Conservation (phyloP, 2,888 invertebrate genomes). For the Pandemis corylana region DNA sequence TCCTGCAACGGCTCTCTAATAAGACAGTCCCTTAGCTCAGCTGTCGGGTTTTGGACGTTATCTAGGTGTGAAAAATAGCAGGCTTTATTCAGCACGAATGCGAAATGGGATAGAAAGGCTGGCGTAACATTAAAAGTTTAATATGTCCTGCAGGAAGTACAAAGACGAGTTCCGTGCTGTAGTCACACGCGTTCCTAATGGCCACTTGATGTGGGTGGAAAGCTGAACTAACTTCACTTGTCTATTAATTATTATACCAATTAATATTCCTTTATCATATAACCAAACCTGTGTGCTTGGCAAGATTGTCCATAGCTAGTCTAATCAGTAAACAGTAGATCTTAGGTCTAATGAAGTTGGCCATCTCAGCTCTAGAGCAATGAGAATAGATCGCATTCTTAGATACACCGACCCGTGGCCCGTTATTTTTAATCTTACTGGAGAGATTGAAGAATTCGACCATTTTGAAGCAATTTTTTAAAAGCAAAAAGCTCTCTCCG, state of each 20-base stretch:
- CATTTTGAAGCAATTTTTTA: too few relatives aligned
- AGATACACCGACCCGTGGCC: too few relatives aligned
- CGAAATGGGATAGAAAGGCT: constrained; percentile 38
- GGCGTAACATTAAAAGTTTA: constrained; percentile 21
- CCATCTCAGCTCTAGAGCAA: too few relatives aligned
- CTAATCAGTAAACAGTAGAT: too few relatives aligned
- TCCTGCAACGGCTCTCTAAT: constrained; percentile 73
- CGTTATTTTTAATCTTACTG: too few relatives aligned
- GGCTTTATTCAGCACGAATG: constrained; percentile 66
- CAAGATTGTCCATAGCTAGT: too few relatives aligned
- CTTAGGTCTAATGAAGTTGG: too few relatives aligned
- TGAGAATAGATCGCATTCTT: too few relatives aligned
- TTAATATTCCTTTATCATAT: neutral
- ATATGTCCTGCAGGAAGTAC: constrained; percentile 2
- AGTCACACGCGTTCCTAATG: neutral
- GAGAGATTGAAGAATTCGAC: too few relatives aligned
- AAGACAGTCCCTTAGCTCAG: constrained; percentile 75
- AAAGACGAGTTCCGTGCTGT: neutral
- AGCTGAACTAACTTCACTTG: neutral
- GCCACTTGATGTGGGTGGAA: neutral
- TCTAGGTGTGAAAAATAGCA: constrained; percentile 77
- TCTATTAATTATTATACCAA: neutral
- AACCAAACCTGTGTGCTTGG: neutral
- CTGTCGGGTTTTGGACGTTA: constrained; percentile 74
- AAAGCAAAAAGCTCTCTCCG: neutral